Conservation (phyloP, 2,113 vertebrate genomes). For the Aepyceros melampus region DNA sequence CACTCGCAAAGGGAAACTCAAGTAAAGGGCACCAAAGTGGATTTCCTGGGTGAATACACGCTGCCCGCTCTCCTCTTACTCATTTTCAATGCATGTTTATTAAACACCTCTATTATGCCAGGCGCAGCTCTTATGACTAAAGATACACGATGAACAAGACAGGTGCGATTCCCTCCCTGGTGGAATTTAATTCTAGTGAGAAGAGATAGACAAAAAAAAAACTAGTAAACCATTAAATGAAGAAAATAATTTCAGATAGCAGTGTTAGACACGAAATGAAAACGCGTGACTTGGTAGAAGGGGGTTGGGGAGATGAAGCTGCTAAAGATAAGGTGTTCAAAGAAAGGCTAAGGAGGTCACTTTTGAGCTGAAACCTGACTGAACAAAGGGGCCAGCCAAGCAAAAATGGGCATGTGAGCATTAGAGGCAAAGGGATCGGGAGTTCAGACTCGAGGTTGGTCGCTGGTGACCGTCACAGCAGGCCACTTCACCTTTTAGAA, state of each 20-base stretch:
- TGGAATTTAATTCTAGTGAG: background rate
- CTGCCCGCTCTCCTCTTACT: background rate
- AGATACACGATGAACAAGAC: background rate
- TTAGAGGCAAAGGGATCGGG: background rate
- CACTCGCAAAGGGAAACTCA: background rate
- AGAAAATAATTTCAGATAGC: constrained; percentile 33
- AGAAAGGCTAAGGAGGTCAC: background rate
- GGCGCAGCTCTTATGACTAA: background rate
- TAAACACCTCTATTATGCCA: background rate
- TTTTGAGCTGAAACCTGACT: background rate
- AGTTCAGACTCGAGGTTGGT: background rate
- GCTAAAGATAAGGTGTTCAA: background rate
- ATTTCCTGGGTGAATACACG: background rate
- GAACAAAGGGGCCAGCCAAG: background rate
- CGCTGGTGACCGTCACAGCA: background rate
- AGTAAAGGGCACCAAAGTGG: background rate
- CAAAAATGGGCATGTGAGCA: background rate
- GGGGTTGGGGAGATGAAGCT: background rate
- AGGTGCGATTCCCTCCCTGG: background rate
- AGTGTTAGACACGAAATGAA: background rate
- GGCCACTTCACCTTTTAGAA: background rate
- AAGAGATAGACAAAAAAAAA: background rate
- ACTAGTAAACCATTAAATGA: background rate
- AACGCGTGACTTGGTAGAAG: background rate
- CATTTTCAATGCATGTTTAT: background rate